Conservation (phyloP, 2,888 invertebrate species). For the Patella caerulea region DNA sequence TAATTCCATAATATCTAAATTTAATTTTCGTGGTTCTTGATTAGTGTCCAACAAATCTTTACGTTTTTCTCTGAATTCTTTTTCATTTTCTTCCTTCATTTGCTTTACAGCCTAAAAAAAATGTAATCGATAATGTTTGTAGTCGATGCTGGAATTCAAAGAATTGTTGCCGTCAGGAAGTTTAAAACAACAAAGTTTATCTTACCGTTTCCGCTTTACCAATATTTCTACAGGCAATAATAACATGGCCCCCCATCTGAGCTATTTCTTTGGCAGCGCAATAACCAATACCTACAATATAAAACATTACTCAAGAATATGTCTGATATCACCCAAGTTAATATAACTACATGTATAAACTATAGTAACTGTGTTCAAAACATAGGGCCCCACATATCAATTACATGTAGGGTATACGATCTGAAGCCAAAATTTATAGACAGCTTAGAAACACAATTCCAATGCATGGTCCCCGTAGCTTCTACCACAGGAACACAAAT, state of each 20-base stretch:
- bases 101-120: neutral
- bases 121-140: neutral
- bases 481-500: no score
- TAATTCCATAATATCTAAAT: neutral
- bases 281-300: neutral
- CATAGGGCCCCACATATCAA: no score
- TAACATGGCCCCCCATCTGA: conserved; percentile 1
- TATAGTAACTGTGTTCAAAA: no score
- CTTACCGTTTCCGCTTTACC: neutral
- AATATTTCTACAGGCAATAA: conserved; percentile 5
- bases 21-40: neutral
- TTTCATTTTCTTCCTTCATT: conserved; percentile 2
- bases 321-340: no score
- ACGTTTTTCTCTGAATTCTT: neutral
- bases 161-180: no score
- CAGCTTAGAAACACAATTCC: no score
- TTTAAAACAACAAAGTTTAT: neutral
- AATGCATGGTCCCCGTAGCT: no score
- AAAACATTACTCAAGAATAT: neutral
- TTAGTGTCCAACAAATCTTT: neutral
- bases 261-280: neutral
- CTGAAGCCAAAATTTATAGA: no score
- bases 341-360: no score
- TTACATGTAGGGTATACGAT: no score
- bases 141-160: no score